A percentile compares a stretch with the other conserved stretches of the same genome.
These are phyloP conservation scores for Phymanthus crucifer DNA, from an alignment of 92 coral and sea anemone genomes.

Conservation along the genomic window DNA sequence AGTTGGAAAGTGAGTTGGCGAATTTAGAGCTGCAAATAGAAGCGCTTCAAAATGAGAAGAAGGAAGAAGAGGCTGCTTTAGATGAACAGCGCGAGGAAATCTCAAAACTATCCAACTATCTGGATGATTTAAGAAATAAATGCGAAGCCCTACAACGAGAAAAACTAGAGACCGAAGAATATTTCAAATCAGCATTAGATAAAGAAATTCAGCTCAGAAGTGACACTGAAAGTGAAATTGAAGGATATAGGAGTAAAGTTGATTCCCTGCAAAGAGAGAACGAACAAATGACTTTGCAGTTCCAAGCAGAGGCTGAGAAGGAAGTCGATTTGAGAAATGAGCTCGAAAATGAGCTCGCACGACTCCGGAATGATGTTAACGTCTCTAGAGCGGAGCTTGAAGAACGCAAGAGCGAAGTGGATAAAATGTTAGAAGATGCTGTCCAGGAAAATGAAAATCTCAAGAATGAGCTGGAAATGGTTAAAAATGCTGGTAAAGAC, in stretches of 20 bases:
- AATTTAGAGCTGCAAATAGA: slow-evolving; percentile 58
- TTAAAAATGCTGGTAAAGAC: not conserved
- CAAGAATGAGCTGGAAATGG: slow-evolving; percentile 4
- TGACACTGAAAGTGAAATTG: slow-evolving; percentile 27
- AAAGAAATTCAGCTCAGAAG: slow-evolving; percentile 37
- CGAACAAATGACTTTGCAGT: slow-evolving; percentile 19
- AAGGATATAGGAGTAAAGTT: slow-evolving; percentile 17
- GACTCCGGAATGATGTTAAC: not conserved
- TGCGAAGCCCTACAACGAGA: slow-evolving; percentile 10
- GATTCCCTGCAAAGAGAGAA: slow-evolving; percentile 25
- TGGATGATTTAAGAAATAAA: not conserved
- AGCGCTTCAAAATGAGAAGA: slow-evolving; percentile 38
- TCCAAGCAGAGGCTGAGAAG: slow-evolving; percentile 12
- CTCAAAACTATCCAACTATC: not conserved
- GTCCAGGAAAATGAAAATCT: slow-evolving; percentile 11
- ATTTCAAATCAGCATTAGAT: slow-evolving; percentile 32
- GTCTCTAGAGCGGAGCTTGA: slow-evolving; percentile 11
- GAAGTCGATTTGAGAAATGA: slow-evolving; percentile 11
- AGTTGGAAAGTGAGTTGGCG: slow-evolving; percentile 65
- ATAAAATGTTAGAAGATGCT: not conserved
- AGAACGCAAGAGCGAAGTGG: not conserved
- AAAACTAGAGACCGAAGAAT: slow-evolving; percentile 3
- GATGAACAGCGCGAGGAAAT: slow-evolving; percentile 33
- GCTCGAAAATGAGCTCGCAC: slow-evolving; percentile 32
- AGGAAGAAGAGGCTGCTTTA: slow-evolving; percentile 21